Evolutionary conservation across 2,113 vertebrate species (phyloP), one percentile per base, ranked within the genome.

Genomic region (Hippoglossus stenolepis): DNA sequence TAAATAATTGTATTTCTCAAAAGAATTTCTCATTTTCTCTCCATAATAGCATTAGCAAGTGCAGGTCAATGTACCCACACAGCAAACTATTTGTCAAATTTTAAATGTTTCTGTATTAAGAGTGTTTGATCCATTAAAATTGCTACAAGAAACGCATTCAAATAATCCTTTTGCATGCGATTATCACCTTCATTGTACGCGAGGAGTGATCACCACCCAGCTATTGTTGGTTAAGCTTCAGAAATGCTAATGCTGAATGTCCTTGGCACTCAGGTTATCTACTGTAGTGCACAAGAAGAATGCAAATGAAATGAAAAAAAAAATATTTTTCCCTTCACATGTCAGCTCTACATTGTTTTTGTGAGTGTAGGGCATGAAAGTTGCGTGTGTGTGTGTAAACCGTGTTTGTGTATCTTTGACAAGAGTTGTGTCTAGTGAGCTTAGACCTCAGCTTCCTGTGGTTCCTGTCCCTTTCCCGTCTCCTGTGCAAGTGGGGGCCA

Each of bases 391-490:
- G 73, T 70, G 73, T 71, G 28, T 20, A 62, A 18, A 24, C 13
- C 0, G 0, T 85, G 75, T 86, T 82, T 90, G 80, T 90, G 73
- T 89, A 87, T 90, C 43, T 88, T 77, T 88, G 80, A 83, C 78
- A 74, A 77, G 77, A 90, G 89, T 93, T 87, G 75, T 89, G 89
- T 91, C 89, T 91, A 86, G 70, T 80, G 84, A 86, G 91, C 87
- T 90, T 90, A 90, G 88, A 77, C 82, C 63, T 73, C 51, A 31
- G 81, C 73, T 92, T 92, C 90, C 89, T 83, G 82, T 65, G 79
- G 84, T 82, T 90, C 86, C 77, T 77, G 77, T 86, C 85, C 80
- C 83, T 77, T 91, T 91, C 90, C 90, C 83, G 90, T 88, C 87
- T 92, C 80, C 86, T 67, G 71, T 26, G 82, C 79, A 75, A 77